A percentile compares a stretch with the other conserved stretches of the same genome.
These are phyloP conservation scores for Berghia stephanieae DNA, from an alignment of 1,140 invertebrate species.

Conservation along the genomic window DNA sequence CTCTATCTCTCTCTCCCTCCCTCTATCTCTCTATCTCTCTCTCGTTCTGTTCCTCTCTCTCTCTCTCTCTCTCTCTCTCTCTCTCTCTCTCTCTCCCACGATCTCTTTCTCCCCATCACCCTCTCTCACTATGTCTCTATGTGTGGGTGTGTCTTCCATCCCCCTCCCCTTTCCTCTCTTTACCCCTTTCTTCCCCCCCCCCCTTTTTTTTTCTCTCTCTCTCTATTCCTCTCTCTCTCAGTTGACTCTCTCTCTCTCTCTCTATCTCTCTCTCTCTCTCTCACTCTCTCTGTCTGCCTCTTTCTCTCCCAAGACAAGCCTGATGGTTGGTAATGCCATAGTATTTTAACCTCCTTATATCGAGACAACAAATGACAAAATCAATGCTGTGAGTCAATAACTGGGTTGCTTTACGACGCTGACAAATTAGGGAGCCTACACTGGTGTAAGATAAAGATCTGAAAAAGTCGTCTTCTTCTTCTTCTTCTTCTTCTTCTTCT, in stretches of 20 bases:
- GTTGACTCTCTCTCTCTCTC: background rate
- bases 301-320: background rate
- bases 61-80: background rate
- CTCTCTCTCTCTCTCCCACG: background rate
- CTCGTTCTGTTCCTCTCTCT: conserved; percentile 22
- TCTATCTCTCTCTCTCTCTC: no score
- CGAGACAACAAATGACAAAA: background rate
- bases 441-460: no score
- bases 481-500: background rate
- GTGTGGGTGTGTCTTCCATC: background rate
- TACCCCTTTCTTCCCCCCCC: background rate
- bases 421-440: no score
- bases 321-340: no score
- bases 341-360: no score
- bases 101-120: background rate
- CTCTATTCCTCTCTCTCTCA: background rate
- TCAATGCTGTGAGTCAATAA: background rate
- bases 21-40: no score
- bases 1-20: no score
- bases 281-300: no score
- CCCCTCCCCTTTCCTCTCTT: background rate
- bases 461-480: no score
- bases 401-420: background rate
- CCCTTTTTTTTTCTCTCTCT: background rate
- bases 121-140: background rate